Evolutionary conservation across 2,113 vertebrate genomes (phyloP), one percentile per base, ranked within the genome.

Genomic region (Pluvianellus socialis): DNA sequence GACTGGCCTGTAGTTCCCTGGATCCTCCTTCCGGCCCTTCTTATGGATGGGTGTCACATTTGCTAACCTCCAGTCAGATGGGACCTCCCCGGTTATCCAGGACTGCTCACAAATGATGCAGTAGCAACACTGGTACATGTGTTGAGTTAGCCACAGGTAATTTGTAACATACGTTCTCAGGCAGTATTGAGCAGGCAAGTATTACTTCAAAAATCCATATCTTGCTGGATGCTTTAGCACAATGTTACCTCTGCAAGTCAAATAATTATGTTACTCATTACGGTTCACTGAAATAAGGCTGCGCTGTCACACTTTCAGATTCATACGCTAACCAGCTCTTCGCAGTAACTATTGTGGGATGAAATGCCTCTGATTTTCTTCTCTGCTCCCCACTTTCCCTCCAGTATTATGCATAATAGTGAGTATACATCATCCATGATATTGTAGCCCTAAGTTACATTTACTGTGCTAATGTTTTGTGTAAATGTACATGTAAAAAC

Each of bases 401-500:
- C 35, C 12, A 62, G 61, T 27, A 40, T 63, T 71, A 49, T 19
- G 10, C 30, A 58, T 35, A 55, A 59, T 3, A 74, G 22, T 14
- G 24, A 56, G 14, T 19, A 32, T 44, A 59, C 15, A 61, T 85
- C 21, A 66, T 44, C 35, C n/a, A 40, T 1, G 7, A 32, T 63
- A 63, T 62, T 67, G 16, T 20, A 87, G 58, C 83, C 61, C 27
- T 11, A 49, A 91, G 52, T 71, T 32, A 45, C 20, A 44, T 28
- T 73, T 77, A 65, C 45, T 71, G 22, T 62, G 20, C 11, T 94
- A 83, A 95, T 45, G 5, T 13, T 90, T 79, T 80, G 42, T 70
- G 35, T 86, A 94, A 92, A 90, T 33, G 30, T 35, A 86, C 30
- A 12, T n/a, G 33, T 73, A n/a, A 47, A 95, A 86, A 56, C 45